Conservation (phyloP, 2,888 invertebrate genomes). For the Lutraria lutraria region DNA sequence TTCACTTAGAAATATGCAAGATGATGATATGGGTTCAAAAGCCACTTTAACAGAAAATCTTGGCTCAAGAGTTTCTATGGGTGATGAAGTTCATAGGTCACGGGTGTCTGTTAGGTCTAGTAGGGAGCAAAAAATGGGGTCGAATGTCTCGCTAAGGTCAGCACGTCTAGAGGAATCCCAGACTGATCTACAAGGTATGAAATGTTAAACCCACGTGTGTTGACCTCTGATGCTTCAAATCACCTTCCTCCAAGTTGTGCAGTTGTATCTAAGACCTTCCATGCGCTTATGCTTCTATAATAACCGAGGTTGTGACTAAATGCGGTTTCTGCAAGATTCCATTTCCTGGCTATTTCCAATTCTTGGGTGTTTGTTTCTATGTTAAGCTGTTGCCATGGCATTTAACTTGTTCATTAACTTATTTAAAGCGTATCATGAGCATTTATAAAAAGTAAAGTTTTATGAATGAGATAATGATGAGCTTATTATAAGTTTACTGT, state of each 20-base stretch:
- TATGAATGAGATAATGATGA: background rate
- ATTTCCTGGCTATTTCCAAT: background rate
- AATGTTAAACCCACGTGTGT: conserved; percentile 16
- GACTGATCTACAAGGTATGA: background rate
- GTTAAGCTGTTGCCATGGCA: background rate
- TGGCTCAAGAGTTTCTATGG: conserved; percentile 34
- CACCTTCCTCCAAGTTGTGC: background rate
- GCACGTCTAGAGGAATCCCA: background rate
- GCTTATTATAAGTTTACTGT: background rate
- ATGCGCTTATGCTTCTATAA: background rate
- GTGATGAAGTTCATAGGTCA: background rate
- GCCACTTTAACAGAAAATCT: conserved; percentile 30
- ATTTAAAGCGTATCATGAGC: background rate
- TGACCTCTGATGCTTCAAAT: background rate
- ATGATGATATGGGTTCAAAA: conserved; percentile 35
- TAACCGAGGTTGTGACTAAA: background rate
- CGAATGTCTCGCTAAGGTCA: conserved; percentile 52
- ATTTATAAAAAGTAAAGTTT: too few relatives aligned
- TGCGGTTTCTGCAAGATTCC: background rate
- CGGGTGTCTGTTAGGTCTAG: background rate
- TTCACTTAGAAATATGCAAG: conserved; percentile 28
- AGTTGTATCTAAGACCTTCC: background rate
- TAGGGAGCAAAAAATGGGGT: conserved; percentile 37
- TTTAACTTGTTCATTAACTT: background rate
- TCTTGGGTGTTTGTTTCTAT: background rate